Evolutionary conservation across 2,888 invertebrate genomes (phyloP), one percentile per base, ranked within the genome.

Genomic region (Caenorhabditis sp.): DNA sequence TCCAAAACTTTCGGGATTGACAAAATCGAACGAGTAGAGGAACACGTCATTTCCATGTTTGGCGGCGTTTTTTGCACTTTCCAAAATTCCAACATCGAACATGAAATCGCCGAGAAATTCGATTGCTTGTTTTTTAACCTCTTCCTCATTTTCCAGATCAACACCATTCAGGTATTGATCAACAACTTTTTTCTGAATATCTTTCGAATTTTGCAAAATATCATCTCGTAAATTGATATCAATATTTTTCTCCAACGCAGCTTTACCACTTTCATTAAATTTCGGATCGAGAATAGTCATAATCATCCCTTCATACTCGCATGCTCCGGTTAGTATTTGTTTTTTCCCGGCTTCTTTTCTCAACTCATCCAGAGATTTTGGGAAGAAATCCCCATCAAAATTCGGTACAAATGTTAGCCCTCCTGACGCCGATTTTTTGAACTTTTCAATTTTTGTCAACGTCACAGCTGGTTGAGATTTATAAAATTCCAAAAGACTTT

Each of bases 331-430:
- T 72, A 82, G 64, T 31, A 77, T 69, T 24, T 58, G 64, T 43
- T 77, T 80, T 31, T 68, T 69, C 14, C 76, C 70, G 36, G 69
- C 71, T 53, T 82, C 77, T 37, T 53, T 68, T 37, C 81, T 58
- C 36, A 82, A 58, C 17, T 71, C 75, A 31, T 75, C 63, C 8
- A 79, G 58, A 27, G 78, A 68, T 51, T 72, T 76, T 0, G 82
- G 80, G 64, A 82, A 78, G 58, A 82, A 82, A 61, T 80, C 80
- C 14, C 80, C 80, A 58, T 82, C 82, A 27, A 77, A 50, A 17
- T 70, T 76, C 1, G 82, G 82, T n/a, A 72, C 73, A 37, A 78
- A 74, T 23, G 65, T 69, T 31, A 79, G 50, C 50, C 58, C 66
- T 31, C 70, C 70, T 3, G 70, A 70, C 12, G 62, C 24, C 12